These are phyloP conservation scores for Lamellibrachia columna DNA, from an alignment of 2,888 invertebrate species.

Conservation along the genomic window DNA sequence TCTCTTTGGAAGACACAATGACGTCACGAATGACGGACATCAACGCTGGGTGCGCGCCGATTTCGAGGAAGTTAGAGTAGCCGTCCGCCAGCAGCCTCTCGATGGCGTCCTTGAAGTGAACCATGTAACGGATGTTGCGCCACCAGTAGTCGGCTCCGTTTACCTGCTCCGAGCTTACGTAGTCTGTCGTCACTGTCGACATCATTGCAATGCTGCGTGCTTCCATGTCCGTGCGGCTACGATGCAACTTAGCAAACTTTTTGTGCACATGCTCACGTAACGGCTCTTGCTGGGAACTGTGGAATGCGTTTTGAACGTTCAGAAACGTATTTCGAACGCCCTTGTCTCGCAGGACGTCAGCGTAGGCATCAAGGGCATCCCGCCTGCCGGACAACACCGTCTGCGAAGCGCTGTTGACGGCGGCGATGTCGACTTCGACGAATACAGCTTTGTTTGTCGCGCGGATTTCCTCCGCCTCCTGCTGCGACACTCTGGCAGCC, in stretches of 20 bases:
- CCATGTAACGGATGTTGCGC: background rate
- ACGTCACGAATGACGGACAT: background rate
- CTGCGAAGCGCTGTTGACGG: conserved; percentile 8
- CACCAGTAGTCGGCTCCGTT: conserved; percentile 10
- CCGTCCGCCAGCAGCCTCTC: background rate
- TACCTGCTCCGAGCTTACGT: background rate
- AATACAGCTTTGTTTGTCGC: too few relatives aligned
- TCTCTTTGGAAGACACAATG: background rate
- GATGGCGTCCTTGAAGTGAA: background rate
- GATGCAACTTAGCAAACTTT: background rate
- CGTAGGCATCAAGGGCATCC: background rate
- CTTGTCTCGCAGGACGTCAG: background rate
- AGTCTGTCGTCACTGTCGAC: background rate
- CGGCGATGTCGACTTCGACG: background rate
- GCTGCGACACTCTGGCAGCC: background rate
- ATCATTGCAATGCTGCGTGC: background rate
- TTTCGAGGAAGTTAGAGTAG: background rate
- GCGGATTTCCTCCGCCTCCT: conserved; percentile 17
- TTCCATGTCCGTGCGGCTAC: background rate
- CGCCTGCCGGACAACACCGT: background rate
- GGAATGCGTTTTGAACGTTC: background rate
- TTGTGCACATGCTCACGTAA: background rate
- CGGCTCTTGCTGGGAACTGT: background rate
- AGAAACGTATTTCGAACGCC: background rate
- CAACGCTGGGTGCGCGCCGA: conserved; percentile 9